These are phyloP conservation scores for Grallaria varia DNA, from an alignment of 2,113 vertebrate genomes.

Conservation along the genomic window DNA sequence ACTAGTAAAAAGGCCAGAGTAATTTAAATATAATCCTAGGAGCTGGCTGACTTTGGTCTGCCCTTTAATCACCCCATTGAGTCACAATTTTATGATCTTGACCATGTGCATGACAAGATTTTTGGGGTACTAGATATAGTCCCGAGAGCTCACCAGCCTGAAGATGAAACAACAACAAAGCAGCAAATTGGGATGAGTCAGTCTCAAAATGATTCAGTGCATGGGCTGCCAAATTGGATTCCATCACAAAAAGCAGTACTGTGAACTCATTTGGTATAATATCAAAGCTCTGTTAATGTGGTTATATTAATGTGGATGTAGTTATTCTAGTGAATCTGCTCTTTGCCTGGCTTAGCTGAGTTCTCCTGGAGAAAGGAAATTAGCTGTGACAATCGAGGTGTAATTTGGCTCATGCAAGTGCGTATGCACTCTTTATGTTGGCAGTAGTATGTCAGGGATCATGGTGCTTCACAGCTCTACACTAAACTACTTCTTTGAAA, in stretches of 20 bases:
- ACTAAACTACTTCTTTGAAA: not conserved
- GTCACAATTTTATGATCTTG: not conserved
- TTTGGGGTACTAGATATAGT: not conserved
- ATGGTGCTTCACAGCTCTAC: not conserved
- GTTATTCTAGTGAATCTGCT: not conserved
- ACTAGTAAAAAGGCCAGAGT: not conserved
- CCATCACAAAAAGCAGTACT: not conserved
- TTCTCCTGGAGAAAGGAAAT: not conserved
- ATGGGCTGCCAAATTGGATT: not conserved
- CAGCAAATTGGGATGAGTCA: not conserved
- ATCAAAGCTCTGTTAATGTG: not conserved
- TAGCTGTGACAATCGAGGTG: not conserved
- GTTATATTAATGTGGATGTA: not conserved
- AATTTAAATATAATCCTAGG: not conserved
- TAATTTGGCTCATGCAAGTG: not conserved
- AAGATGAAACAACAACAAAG: not conserved
- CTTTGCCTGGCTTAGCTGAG: not conserved
- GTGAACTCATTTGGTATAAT: not conserved
- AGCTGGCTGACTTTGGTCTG: not conserved
- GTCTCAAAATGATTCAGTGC: not conserved
- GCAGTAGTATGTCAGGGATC: not conserved
- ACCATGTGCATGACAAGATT: not conserved
- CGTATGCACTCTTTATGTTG: not conserved
- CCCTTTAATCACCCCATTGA: not conserved
- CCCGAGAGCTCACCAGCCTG: not conserved